Base-by-base conservation (phyloP, 2,888 invertebrate genomes). In the Nomada lathburiana region DNA sequence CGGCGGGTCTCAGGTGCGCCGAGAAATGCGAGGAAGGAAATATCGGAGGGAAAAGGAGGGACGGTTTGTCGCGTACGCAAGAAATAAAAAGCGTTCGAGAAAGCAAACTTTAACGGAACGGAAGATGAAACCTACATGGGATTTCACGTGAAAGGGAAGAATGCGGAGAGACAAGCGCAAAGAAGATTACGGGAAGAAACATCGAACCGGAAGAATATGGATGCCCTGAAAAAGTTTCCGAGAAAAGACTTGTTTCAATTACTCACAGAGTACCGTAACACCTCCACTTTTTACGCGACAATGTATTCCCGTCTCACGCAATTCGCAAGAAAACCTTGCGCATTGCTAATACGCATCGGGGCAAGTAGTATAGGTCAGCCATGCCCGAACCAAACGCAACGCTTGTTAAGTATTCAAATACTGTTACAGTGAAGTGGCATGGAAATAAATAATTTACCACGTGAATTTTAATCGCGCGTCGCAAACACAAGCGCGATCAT, bases 151-250 rank as follows among this genome's bases (percentile, higher is more conserved):
- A 20, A 36, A 20, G 13, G 69, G 29, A 55, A 36, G 36, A 36
- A 36, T 36, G 36, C 7, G 36, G 36, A 36, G 36, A 13, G 57
- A 16, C 36, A 57, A 64, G 68, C 53, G 57, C 76, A 57, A 79
- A 75, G 77, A 67, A 79, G 67, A 79, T 79, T 79, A 77, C 68
- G 42, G 42, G 63, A 23, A 42, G 20, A 59, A 65, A 77, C 76
- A 69, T 79, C 69, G 36, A 36, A 36, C 36, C 36, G 36, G 36
- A 36, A 36, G 36, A 36, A 36, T 36, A 36, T 36, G 77, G 42
- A 60, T 60, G 23, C 13, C 50, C 20, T 20, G n/a, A 23, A 20
- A 23, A 69, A 63, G 10, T 59, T 20, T 57, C 29, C 44, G 13
- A 1, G 10, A 50, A 44, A 44, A 57, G 47, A 47, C 42, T 69